phyloP scores from a whole-genome alignment of 2,113 vertebrate species.

The Daphoenositta chrysoptera region DNA sequence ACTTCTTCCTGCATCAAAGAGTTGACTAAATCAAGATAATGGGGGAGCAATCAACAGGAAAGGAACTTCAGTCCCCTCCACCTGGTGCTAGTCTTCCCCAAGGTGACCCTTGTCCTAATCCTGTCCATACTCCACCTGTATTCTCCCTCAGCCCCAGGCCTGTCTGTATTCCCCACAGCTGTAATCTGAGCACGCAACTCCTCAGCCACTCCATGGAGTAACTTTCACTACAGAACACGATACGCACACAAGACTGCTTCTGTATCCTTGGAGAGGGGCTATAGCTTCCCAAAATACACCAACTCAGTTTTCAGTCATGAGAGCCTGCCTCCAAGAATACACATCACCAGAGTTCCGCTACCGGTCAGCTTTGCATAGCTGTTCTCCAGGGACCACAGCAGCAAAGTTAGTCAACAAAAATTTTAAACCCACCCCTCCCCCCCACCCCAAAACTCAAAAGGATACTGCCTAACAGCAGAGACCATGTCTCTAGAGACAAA shows the following conservation, averaged over 20 bases:
- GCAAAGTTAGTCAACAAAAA: neutral
- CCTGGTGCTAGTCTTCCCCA: neutral
- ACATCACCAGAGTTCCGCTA: neutral
- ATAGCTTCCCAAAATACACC: neutral
- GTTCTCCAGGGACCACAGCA: neutral
- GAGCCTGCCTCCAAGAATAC: neutral
- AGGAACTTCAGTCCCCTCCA: neutral
- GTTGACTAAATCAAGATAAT: neutral
- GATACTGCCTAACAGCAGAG: neutral
- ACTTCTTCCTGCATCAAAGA: neutral
- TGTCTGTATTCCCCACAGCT: neutral
- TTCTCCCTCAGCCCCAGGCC: neutral
- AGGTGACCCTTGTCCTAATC: neutral
- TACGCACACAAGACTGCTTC: neutral
- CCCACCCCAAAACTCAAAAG: neutral
- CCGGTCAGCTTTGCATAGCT: neutral
- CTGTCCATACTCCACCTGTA: neutral
- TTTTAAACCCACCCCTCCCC: fast-evolving
- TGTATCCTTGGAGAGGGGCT: neutral
- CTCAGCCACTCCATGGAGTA: neutral
- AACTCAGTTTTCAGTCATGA: neutral
- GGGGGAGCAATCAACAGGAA: neutral
- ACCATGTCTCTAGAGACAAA: neutral
- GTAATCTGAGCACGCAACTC: fast-evolving
- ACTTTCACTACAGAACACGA: neutral